Conservation (phyloP, 2,113 vertebrate genomes). For the Sialia sialis region DNA sequence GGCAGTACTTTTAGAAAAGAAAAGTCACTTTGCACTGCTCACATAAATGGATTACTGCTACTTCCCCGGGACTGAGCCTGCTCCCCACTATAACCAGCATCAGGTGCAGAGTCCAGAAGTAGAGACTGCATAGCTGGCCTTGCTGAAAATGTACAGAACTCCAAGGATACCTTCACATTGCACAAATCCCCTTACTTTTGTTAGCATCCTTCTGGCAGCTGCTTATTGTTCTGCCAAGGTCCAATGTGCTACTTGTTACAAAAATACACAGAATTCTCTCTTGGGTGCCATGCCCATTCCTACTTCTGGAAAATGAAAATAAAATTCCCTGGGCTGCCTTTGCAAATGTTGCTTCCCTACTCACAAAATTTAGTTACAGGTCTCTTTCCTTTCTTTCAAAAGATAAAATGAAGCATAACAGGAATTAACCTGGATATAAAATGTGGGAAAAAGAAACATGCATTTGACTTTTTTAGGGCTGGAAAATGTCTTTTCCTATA, state of each 20-base stretch:
- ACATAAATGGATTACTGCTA: not conserved
- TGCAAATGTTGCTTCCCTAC: not conserved
- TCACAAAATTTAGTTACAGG: not conserved
- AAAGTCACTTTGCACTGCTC: not conserved
- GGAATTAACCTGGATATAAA: not conserved
- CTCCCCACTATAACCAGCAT: not conserved
- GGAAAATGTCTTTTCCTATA: not conserved
- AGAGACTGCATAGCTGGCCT: not conserved
- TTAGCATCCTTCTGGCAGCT: not conserved
- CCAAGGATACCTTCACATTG: not conserved
- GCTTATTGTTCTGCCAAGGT: not conserved
- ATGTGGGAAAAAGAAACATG: not conserved
- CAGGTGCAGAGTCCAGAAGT: not conserved
- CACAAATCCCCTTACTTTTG: not conserved
- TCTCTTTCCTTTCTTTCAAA: not conserved
- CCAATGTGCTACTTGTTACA: not conserved
- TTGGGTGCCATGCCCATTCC: not conserved
- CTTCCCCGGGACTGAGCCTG: not conserved
- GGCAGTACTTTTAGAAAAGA: not conserved
- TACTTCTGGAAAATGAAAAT: not conserved
- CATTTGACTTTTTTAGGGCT: not conserved
- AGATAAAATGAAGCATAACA: not conserved
- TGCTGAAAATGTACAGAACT: not conserved
- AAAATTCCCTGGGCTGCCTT: not conserved
- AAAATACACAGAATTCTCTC: not conserved